A percentile compares a stretch with the other conserved stretches of the same genome.
These are phyloP conservation scores for Channallabes apus DNA, from an alignment of 2,797 vertebrate species.

Conservation along the genomic window DNA sequence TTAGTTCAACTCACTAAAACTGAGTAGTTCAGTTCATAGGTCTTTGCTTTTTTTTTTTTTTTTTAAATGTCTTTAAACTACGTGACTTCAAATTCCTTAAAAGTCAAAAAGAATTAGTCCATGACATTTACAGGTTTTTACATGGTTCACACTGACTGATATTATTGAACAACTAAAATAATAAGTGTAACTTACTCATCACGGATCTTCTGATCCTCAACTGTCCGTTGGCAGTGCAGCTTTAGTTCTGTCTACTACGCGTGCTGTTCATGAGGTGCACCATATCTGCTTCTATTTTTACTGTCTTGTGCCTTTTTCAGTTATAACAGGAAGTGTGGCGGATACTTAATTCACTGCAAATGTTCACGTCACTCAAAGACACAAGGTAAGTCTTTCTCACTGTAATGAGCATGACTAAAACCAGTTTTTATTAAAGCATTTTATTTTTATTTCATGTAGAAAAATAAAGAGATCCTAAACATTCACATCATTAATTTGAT, in stretches of 20 bases:
- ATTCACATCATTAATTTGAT: neutral
- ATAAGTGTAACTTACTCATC: constrained; percentile 19
- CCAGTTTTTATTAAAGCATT: neutral
- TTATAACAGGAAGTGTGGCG: constrained; percentile 77
- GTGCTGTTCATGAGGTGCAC: constrained; percentile 38
- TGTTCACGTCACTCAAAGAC: constrained; percentile 41
- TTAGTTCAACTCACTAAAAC: neutral
- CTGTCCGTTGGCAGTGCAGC: constrained; percentile 15
- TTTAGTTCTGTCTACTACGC: constrained; percentile 27
- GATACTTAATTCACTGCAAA: constrained; percentile 68
- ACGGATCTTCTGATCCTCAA: constrained; percentile 8
- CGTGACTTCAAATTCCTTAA: neutral
- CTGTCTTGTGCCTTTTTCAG: constrained; percentile 67
- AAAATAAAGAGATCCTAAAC: neutral
- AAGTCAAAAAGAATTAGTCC: neutral
- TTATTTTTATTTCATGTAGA: neutral
- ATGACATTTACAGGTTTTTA: too few species aligned
- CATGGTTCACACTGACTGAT: neutral
- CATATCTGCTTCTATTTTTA: constrained; percentile 70
- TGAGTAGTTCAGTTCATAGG: neutral
- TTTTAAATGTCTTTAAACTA: neutral
- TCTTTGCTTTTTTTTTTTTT: neutral
- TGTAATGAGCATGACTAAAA: constrained; percentile 11
- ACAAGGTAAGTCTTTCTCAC: constrained; percentile 7
- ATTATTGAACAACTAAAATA: neutral